Base-by-base conservation (phyloP, 2,113 vertebrate species). In the Vireo altiloquus region DNA sequence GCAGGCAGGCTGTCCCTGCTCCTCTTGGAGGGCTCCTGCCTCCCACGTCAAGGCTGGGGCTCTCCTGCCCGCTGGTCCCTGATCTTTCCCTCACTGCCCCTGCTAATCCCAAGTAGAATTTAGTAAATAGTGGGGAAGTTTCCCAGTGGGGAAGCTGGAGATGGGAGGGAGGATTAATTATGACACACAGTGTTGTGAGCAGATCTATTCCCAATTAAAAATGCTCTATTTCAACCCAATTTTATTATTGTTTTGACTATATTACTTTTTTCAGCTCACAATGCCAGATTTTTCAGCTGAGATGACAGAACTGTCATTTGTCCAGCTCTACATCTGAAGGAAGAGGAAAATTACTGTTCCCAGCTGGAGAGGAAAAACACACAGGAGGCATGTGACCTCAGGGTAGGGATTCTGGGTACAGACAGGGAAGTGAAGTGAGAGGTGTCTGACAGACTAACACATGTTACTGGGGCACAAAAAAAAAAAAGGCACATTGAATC, bases 241-340 rank as follows among this genome's bases (percentile, higher is more conserved):
- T 85, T 82, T 52, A 79, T 66, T 78, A 54, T 31, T 70, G 23
- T 82, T 82, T 72, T 46, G 7, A 68, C 30, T 66, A 44, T 11
- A 70, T 54, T 74, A 4, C 61, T 52, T 82, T 84, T 87, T 80
- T 60, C 49, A 74, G 69, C 46, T 74, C 54, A 84, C 1, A 3
- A 44, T 56, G 69, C 86, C 68, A 94, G 81, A 87, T 69, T 94
- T 89, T 85, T 91, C 57, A 76, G 33, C 56, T 82, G 40, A 70
- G 81, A 50, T 39, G 57, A 79, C 70, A 87, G 81, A 91, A 52
- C 28, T 94, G 78, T 93, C 90, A 93, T 82, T 68, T 94, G 86
- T 81, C 89, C 83, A 92, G 76, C 44, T 91, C 65, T 56, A 5
- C 42, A 54, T 95, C 56, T 89, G 39, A 89, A 74, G 35, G 42